Evolutionary conservation across 2,888 invertebrate genomes (phyloP), one percentile per base, ranked within the genome.

Genomic region (Blera fallax): DNA sequence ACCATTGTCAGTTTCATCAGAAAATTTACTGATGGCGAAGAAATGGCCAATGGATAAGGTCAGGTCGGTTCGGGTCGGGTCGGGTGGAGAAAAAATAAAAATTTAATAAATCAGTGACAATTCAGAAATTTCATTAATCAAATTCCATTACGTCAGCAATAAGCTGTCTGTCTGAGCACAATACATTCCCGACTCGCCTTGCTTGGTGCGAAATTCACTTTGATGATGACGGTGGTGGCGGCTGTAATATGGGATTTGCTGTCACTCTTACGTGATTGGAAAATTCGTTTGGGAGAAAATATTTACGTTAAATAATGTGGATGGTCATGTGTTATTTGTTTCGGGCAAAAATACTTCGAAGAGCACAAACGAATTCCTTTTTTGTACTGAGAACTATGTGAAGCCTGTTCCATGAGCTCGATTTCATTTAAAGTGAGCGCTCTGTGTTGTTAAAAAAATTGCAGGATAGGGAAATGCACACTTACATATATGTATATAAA

Each of bases 91-190:
- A 10, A 32, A 58, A 56, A 45, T 21, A 70, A 29, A 56, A 70
- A 43, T 69, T 69, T 70, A 70, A 56, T 70, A 70, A 56, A 58
- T 70, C 70, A 70, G 70, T 70, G 70, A 70, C 70, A 56, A 70
- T 56, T 70, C 70, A 43, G 56, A 54, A 56, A 56, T 56, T 70
- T 56, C 56, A 56, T 70, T 70, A 70, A 70, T 70, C 70, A 70
- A 70, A 70, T 70, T 70, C 70, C 56, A 70, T 70, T 58, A 45
- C 56, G 45, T 70, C 70, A 56, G 56, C 70, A 40, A 56, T 56
- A 45, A 37, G 50, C 52, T 64, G 48, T 34, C 50, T 50, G 67
- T 21, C 56, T 45, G 70, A 40, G 16, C 8, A 69, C 56, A 70
- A 45, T 29, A 56, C 40, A 45, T 70, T 70, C 45, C 14, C 43